Conservation (phyloP, 1,140 invertebrate species). For the Drosophila truncata region DNA sequence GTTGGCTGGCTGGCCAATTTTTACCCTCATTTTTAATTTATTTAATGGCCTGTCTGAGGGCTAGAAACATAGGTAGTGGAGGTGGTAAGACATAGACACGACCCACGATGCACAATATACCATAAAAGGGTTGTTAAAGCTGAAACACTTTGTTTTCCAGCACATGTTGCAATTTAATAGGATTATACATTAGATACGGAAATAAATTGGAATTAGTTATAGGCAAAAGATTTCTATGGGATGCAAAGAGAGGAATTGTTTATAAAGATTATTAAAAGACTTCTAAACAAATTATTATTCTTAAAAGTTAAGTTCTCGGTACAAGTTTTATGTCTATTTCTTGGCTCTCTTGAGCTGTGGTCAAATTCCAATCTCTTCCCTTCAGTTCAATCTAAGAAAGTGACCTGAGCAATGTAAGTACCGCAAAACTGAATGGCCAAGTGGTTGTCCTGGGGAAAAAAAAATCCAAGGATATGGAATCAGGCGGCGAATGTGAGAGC, state of each 20-base stretch:
- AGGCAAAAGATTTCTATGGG: neutral
- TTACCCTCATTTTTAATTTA: constrained; percentile 54
- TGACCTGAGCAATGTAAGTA: constrained; percentile 48
- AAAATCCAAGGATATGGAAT: constrained; percentile 23
- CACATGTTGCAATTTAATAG: constrained; percentile 30
- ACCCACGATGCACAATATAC: no score
- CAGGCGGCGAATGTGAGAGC: constrained; percentile 12
- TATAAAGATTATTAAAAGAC: neutral
- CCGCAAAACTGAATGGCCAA: constrained; percentile 49
- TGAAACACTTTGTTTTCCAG: neutral
- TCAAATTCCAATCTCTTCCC: constrained; percentile 22
- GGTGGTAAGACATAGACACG: constrained; percentile 31
- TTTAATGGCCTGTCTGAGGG: constrained; percentile 45
- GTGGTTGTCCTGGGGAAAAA: constrained; percentile 22
- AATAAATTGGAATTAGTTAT: constrained; percentile 20
- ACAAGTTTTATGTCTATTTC: neutral
- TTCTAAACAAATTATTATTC: no score
- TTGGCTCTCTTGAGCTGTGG: neutral
- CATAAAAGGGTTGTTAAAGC: constrained; percentile 28
- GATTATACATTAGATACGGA: constrained; percentile 19
- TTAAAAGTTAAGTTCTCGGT: no score
- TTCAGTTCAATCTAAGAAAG: constrained; percentile 46
- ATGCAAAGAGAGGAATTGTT: no score
- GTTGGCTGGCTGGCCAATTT: constrained; percentile 16
- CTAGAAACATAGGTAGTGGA: constrained; percentile 17